These are phyloP conservation scores for Chloroclystis v-ata DNA, from an alignment of 2,888 invertebrate genomes.

Conservation along the genomic window DNA sequence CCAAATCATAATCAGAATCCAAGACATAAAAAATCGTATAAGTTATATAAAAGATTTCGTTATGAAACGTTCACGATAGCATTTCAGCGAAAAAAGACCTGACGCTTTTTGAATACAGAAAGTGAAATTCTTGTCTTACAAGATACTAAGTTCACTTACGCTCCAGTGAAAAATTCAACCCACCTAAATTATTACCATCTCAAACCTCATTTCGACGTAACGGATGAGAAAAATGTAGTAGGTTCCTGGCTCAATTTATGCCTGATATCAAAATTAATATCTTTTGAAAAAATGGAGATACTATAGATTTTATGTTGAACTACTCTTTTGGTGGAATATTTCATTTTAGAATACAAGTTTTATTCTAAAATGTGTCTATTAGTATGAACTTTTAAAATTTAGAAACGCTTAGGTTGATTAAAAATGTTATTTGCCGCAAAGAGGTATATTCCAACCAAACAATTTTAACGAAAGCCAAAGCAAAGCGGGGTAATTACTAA, in stretches of 20 bases:
- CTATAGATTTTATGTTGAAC: too few species aligned
- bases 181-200: constrained; percentile 15
- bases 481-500: too few species aligned
- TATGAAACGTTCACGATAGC: neutral
- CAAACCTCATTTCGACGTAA: constrained; percentile 9
- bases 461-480: too few species aligned
- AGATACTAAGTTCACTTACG: constrained; percentile 13
- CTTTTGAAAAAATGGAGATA: too few species aligned
- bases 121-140: constrained; percentile 6
- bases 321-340: too few species aligned
- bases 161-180: constrained; percentile 17
- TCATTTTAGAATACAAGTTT: too few species aligned
- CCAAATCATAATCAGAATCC: neutral
- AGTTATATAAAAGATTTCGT: neutral
- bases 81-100: neutral
- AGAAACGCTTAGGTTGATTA: too few species aligned
- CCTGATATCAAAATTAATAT: too few species aligned
- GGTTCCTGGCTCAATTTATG: neutral
- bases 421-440: too few species aligned
- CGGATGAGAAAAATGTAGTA: neutral
- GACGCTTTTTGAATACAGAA: constrained; percentile 3
- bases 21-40: neutral
- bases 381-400: too few species aligned
- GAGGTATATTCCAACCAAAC: too few species aligned
- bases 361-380: too few species aligned